A percentile compares a stretch with the other conserved stretches of the same genome.
Evolutionary conservation across 2,113 vertebrate species (phyloP).

Genomic region (pig (Sus scrofa)): T2T-Sscrofa CM000827.6:50341501-50342000

Average conservation of each 20-base stretch:
- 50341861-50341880: not conserved
- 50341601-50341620: slow-evolving; percentile 15
- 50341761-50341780: not conserved
- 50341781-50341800: not conserved
- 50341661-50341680: not conserved
- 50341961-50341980: not conserved
- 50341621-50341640: not conserved
- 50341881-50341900: not conserved
- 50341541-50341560: not conserved
- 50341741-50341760: not conserved
- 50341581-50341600: not conserved
- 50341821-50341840: not conserved
- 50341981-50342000: not conserved
- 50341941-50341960: not conserved
- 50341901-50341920: not conserved
- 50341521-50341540: not conserved
- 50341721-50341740: not conserved
- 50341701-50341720: not conserved
- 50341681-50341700: not conserved
- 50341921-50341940: not conserved
- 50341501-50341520: not conserved
- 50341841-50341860: not conserved
- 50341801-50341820: not conserved
- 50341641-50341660: slow-evolving; percentile 21
- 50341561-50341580: not conserved